These are phyloP conservation scores for Drosophila anomelani DNA, from an alignment of 2,888 invertebrate species.

Conservation along the genomic window DNA sequence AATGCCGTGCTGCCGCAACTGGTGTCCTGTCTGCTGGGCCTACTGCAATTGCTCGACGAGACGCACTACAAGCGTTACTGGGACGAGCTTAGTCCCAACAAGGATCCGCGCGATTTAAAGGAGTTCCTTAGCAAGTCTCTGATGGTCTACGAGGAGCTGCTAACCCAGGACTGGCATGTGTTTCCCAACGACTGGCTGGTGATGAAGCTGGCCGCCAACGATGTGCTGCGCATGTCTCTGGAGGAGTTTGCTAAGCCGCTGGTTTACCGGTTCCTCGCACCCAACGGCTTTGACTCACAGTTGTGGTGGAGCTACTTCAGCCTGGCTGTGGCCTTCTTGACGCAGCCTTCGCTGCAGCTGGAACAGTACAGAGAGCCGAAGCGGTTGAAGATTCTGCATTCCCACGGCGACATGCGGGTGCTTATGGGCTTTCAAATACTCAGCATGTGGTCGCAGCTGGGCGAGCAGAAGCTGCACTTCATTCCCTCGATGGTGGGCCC, in stretches of 20 bases:
- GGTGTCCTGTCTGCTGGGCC: constrained; percentile 93
- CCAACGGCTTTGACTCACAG: constrained; percentile 91
- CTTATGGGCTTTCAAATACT: constrained; percentile 96
- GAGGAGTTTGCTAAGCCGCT: constrained; percentile 95
- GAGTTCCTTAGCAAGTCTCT: constrained; percentile 94
- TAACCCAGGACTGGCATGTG: constrained; percentile 84
- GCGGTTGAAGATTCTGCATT: constrained; percentile 90
- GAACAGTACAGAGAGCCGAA: constrained; percentile 93
- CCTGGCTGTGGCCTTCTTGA: constrained; percentile 91
- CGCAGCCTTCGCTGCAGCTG: constrained; percentile 92
- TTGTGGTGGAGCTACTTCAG: constrained; percentile 92
- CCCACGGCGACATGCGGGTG: constrained; percentile 95
- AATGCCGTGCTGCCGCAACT: constrained; percentile 89
- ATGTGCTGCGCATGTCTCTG: constrained; percentile 92
- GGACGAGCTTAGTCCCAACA: constrained; percentile 89
- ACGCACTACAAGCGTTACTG: constrained; percentile 94
- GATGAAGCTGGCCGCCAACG: constrained; percentile 94
- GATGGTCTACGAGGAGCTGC: constrained; percentile 85
- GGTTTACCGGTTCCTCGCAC: constrained; percentile 91
- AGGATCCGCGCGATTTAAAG: constrained; percentile 92
- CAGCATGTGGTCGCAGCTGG: constrained; percentile 95
- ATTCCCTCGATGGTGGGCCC: constrained; percentile 97
- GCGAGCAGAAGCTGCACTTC: constrained; percentile 94
- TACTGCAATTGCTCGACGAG: constrained; percentile 94
- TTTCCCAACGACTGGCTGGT: constrained; percentile 96